Conservation (phyloP, 2,113 vertebrate species). For the Miniopterus natalensis region DNA sequence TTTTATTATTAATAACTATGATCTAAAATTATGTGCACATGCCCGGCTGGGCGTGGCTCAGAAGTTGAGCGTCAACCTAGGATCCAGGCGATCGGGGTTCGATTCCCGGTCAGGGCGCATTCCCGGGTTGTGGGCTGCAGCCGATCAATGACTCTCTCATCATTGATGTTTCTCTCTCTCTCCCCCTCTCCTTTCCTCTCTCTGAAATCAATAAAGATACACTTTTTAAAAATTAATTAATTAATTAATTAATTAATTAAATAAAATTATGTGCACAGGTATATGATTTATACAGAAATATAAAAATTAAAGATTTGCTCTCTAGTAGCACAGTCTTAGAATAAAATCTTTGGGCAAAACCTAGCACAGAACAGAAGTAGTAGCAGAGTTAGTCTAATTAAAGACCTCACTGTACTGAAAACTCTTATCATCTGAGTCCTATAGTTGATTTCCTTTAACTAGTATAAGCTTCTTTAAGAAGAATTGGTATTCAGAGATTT, state of each 20-base stretch:
- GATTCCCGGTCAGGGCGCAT: no score
- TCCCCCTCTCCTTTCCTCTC: no score
- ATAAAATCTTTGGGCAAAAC: background rate
- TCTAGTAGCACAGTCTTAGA: background rate
- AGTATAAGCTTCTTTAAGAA: conserved; percentile 15
- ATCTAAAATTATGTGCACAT: conserved; percentile 9
- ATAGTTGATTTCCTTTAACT: background rate
- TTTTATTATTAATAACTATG: background rate
- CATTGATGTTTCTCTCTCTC: no score
- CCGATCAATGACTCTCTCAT: no score
- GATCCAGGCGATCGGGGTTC: no score
- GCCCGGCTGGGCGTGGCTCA: no score
- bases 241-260: no score
- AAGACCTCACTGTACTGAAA: background rate
- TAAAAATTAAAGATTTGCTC: conserved; percentile 32
- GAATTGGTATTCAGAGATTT: conserved; percentile 10
- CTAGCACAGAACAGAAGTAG: background rate
- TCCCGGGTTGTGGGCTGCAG: no score
- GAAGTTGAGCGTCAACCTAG: no score
- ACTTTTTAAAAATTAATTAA: no score
- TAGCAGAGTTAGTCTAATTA: background rate
- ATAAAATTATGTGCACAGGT: background rate
- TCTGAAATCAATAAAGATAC: no score
- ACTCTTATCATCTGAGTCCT: background rate
- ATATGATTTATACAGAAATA: conserved; percentile 44